Evolutionary conservation across 2,888 invertebrate species (phyloP), one percentile per base, ranked within the genome.

Genomic region (Amaurobius ferox): DNA sequence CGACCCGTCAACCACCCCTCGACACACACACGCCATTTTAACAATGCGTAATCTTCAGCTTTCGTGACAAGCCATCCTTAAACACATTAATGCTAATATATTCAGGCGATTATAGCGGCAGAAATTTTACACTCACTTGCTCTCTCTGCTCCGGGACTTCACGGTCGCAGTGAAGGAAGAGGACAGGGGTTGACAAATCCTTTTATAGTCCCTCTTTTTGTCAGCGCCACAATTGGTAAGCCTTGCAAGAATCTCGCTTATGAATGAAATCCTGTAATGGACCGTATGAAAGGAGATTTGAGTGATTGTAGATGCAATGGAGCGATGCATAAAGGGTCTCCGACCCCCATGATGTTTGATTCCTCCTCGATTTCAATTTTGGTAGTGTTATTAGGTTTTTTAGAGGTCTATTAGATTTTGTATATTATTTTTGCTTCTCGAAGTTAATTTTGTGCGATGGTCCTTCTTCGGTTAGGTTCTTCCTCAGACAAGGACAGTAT

Each of bases 81-180:
- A 40, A 68, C 11, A 55, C 68, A 78, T 78, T 70, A 78, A 78
- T 78, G 78, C 70, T 78, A 78, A 78, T 78, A 44, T 78, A 78
- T 70, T 68, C 78, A 61, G n/a, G 78, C 70, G 78, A 78, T 78
- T 78, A 78, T 16, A 78, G 70, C 35, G 61, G 68, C 30, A 70
- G 32, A 66, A 78, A 78, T 78, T 78, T 78, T 61, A 70, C 78
- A 78, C 61, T 70, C 78, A 70, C 78, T 78, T 78, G 78, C 55
- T 26, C 13, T 28, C 30, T 73, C 29, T 26, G 26, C 32, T 19
- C 61, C 11, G 26, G 28, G 23, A 61, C 13, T n/a, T n/a, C 48
- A n/a, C n/a, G 23, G n/a, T 48, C 48, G 23, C n/a, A 11, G 28
- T 23, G 11, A 19, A 26, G 61, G 23, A 11, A 61, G n/a, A 64